These are phyloP conservation scores for Corbicula japonica DNA, from an alignment of 2,888 invertebrate species.

Conservation along the genomic window DNA sequence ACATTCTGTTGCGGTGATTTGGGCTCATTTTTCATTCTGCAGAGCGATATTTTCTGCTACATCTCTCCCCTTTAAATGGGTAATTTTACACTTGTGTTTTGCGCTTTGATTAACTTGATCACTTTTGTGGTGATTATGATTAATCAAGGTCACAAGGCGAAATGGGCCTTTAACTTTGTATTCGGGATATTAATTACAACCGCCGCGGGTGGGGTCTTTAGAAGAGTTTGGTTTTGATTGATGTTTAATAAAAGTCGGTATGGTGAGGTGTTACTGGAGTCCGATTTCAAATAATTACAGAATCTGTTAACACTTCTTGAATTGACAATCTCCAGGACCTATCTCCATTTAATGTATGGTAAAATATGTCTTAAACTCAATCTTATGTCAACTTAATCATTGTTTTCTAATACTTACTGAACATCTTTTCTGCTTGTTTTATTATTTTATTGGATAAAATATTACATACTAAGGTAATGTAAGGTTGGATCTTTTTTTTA, in stretches of 20 bases:
- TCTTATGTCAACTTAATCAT: too few species aligned
- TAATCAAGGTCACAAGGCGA: slow-evolving; percentile 58
- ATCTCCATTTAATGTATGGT: too few species aligned
- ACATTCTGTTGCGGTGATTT: slow-evolving; percentile 57
- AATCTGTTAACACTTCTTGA: too few species aligned
- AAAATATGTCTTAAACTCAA: too few species aligned
- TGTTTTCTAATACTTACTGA: too few species aligned
- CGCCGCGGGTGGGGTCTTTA: slow-evolving; percentile 67
- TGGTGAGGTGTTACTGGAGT: slow-evolving; percentile 60
- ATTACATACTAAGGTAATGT: too few species aligned
- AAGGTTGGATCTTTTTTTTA: too few species aligned
- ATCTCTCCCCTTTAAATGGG: slow-evolving; percentile 33
- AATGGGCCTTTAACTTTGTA: slow-evolving; percentile 55
- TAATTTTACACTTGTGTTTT: slow-evolving; percentile 61
- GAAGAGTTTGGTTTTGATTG: slow-evolving; percentile 63
- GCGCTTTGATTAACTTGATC: slow-evolving; percentile 63
- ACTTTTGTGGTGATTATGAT: slow-evolving; percentile 65
- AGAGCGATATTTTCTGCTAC: slow-evolving; percentile 23
- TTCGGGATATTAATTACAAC: slow-evolving; percentile 71
- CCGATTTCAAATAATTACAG: slow-evolving; percentile 70
- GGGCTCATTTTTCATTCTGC: slow-evolving; percentile 41
- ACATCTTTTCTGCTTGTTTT: too few species aligned
- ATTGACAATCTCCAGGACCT: too few species aligned
- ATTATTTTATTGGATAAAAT: too few species aligned
- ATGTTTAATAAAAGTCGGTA: slow-evolving; percentile 66